Conservation (phyloP, 1,140 invertebrate genomes). For the Lycorma delicatula region DNA sequence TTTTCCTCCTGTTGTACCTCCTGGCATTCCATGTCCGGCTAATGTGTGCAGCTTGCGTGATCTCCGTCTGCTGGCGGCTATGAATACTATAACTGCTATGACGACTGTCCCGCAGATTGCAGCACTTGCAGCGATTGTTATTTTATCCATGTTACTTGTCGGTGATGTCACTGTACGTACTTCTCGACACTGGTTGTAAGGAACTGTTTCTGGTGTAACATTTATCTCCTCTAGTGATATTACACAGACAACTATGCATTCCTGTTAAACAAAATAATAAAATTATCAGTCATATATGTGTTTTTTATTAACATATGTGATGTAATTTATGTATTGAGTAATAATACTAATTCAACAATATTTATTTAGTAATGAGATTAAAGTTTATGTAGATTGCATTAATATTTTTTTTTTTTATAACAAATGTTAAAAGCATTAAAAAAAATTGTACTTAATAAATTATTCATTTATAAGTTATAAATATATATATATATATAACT, state of each 20-base stretch:
- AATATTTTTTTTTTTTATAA: too few species aligned
- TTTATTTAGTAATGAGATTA: too few species aligned
- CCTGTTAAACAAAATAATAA: too few species aligned
- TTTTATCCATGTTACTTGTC: constrained; percentile 85
- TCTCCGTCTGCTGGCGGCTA: constrained; percentile 60
- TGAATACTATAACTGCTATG: constrained; percentile 76
- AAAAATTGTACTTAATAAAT: too few species aligned
- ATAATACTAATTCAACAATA: too few species aligned
- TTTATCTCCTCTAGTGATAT: constrained; percentile 79
- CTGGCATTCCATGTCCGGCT: constrained; percentile 49
- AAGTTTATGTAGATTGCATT: too few species aligned
- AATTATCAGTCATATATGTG: not conserved
- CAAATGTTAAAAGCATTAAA: too few species aligned
- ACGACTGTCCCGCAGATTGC: constrained; percentile 90
- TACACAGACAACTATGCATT: constrained; percentile 87
- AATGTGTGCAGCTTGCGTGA: constrained; percentile 62
- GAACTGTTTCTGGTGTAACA: constrained; percentile 75
- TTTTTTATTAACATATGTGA: not conserved
- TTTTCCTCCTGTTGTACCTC: constrained; percentile 46
- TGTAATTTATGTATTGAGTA: not conserved
- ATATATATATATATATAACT: too few species aligned
- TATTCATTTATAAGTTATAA: too few species aligned
- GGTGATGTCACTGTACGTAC: constrained; percentile 71
- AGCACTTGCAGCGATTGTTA: constrained; percentile 85
- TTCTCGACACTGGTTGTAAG: constrained; percentile 78